phyloP scores from a whole-genome alignment of 1,140 invertebrate species.

The Periplaneta americana region DNA sequence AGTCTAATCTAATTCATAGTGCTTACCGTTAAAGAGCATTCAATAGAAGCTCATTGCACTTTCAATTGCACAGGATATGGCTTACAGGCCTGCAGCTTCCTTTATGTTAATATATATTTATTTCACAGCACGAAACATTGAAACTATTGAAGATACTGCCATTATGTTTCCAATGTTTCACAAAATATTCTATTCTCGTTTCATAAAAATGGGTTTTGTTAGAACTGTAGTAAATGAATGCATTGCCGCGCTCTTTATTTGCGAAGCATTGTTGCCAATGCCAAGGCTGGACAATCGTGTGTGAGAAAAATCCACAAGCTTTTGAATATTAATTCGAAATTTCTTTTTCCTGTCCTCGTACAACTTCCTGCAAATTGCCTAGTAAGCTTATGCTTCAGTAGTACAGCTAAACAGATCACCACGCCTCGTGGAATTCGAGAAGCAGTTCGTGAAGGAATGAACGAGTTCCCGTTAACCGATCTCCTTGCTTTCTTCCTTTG shows the following conservation, averaged over 20 bases:
- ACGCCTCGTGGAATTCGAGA: not conserved
- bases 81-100: too few relatives aligned
- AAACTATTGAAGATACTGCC: too few relatives aligned
- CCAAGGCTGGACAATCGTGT: not conserved
- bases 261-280: not conserved
- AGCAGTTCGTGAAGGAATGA: not conserved
- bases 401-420: not conserved
- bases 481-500: not conserved
- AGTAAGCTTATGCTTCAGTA: not conserved
- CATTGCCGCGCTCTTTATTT: not conserved
- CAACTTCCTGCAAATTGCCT: not conserved
- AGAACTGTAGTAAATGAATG: not conserved
- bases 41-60: too few relatives aligned
- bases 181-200: too few relatives aligned
- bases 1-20: too few relatives aligned
- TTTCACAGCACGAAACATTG: too few relatives aligned
- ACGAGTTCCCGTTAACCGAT: not conserved
- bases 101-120: too few relatives aligned
- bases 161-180: too few relatives aligned
- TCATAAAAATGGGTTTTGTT: too few relatives aligned
- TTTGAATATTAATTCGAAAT: not conserved
- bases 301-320: not conserved
- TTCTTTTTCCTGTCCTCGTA: not conserved
- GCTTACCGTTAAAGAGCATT: too few relatives aligned
- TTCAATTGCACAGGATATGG: too few relatives aligned